Base-by-base conservation (phyloP, 2,888 invertebrate species). In the Slavum lentiscoides region DNA sequence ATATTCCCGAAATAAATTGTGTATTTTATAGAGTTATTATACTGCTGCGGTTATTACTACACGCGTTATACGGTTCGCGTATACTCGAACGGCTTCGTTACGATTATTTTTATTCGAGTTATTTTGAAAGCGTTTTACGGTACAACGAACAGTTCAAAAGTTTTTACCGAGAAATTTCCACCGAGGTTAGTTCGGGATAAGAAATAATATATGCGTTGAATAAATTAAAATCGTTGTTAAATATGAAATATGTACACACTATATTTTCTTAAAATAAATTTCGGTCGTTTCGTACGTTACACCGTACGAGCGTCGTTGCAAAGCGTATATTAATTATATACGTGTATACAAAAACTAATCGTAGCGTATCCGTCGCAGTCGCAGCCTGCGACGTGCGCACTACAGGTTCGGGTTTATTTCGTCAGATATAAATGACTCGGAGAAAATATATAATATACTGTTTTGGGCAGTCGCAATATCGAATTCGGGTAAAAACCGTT, bases 191-290 rank as follows among this genome's bases (percentile, higher is more conserved):
- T 39, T 72, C 21, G 39, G 58, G 58, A 59, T 59, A 72, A 72
- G 39, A 39, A 59, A 58, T 37, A 6, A 55, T 37, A 39, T 72
- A 39, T 59, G 55, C 9, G 39, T 4, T 17, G n/a, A 21, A 72
- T 72, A 72, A 72, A 72, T 37, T 59, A 39, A 39, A 72, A 72
- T 59, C 39, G 21, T 72, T 39, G 39, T 17, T 59, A 70, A 37
- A 58, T 72, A 39, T 39, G 39, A 59, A 39, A 72, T 39, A 72
- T 39, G n/a, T 72, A 21, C 13, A n/a, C 17, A 15, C 3, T 21
- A 15, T 2, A 21, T 39, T 39, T 59, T 59, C 49, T 15, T 11
- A 13, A 21, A 43, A 43, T 43, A 67, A 21, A 67, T 43, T 67
- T 21, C 49, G 49, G 15, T 13, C 11, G 11, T 49, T 49, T 49